phyloP scores from a whole-genome alignment of 2,797 vertebrate species.

The Squalus acanthias region DNA sequence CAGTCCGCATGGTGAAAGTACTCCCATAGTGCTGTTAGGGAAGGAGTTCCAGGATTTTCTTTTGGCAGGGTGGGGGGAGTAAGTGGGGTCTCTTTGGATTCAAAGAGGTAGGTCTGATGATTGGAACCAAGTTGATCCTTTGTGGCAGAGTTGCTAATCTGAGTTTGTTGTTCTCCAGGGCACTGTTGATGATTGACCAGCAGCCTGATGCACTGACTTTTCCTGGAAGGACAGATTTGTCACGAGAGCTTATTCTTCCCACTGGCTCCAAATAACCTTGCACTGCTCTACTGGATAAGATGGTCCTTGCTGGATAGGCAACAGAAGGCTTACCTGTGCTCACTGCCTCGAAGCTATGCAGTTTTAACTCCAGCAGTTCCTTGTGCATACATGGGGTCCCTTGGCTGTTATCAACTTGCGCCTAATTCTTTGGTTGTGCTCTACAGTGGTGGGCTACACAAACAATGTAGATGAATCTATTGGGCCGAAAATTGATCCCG shows the following conservation, averaged over 20 bases:
- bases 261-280: not conserved
- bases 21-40: no score
- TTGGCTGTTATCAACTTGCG: not conserved
- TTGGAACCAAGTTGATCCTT: not conserved
- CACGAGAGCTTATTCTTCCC: not conserved
- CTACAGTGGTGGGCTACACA: not conserved
- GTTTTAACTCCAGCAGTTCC: not conserved
- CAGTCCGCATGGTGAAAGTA: no score
- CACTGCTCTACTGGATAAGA: not conserved
- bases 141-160: not conserved
- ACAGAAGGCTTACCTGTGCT: not conserved
- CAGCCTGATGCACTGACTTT: not conserved
- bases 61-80: not conserved
- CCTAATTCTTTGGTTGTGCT: not conserved
- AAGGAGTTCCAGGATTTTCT: not conserved
- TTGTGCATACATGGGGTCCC: not conserved
- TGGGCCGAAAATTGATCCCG: no score
- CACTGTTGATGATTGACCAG: not conserved
- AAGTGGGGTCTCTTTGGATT: not conserved
- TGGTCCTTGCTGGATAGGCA: not conserved
- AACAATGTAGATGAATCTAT: constrained; percentile 4
- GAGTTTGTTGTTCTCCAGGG: not conserved
- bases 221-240: not conserved
- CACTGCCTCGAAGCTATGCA: not conserved
- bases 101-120: not conserved